A percentile compares a stretch with the other conserved stretches of the same genome.
Evolutionary conservation across 53 echinoderm and acorn worm species (phyloP).

Genomic region (Paracentrotus lividus): DNA sequence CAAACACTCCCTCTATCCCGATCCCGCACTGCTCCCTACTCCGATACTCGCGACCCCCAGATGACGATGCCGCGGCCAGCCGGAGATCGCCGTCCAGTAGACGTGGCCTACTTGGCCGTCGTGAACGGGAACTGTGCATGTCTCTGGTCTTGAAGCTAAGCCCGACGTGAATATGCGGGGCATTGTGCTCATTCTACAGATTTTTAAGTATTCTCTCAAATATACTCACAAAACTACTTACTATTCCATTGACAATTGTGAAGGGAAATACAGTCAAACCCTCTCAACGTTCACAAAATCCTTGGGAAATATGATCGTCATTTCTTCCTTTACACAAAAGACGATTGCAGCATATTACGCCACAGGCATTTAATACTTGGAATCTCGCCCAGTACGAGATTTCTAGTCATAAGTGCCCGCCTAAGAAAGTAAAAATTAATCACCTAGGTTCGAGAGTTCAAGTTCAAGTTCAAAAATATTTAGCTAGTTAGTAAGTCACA

Average conservation of each 20-base stretch:
- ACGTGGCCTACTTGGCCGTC: background rate
- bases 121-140: background rate
- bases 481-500: no score
- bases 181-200: no score
- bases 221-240: no score
- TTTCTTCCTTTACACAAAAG: background rate
- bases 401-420: background rate
- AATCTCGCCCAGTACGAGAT: constrained; percentile 15
- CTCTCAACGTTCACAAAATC: background rate
- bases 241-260: background rate
- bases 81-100: background rate
- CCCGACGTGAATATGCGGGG: no score
- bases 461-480: no score
- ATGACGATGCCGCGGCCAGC: background rate
- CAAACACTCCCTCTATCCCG: no score
- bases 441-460: no score
- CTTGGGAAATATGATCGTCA: background rate
- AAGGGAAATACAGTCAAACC: background rate
- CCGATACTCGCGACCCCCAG: background rate
- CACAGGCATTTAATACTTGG: background rate
- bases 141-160: background rate
- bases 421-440: constrained; percentile 9
- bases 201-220: no score
- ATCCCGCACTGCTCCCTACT: background rate
- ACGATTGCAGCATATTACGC: background rate